These are phyloP conservation scores for Arrhopalites spinosus DNA, from an alignment of 2,888 invertebrate species.

Conservation along the genomic window DNA sequence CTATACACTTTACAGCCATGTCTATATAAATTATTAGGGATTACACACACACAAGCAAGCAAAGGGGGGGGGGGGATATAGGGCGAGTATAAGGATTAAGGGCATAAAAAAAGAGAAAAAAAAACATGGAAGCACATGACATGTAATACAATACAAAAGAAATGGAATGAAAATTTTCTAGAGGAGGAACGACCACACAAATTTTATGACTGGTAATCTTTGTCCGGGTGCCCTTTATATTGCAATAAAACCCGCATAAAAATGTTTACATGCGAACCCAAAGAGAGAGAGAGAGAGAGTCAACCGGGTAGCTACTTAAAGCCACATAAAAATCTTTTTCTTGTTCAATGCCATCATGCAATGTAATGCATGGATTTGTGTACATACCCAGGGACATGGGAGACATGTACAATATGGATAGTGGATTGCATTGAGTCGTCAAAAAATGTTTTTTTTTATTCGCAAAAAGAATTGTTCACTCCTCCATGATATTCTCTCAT, in stretches of 20 bases:
- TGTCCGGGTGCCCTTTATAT: constrained; percentile 35
- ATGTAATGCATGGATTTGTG: background rate
- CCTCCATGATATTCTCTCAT: background rate
- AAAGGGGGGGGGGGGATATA: too few species aligned
- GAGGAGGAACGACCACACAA: constrained; percentile 13
- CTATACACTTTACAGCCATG: too few species aligned
- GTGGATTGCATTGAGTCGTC: too few species aligned
- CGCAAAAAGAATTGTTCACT: constrained; percentile 5
- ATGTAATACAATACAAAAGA: background rate
- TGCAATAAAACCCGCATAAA: constrained; percentile 36
- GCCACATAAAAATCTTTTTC: constrained; percentile 15
- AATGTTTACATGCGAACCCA: constrained; percentile 25
- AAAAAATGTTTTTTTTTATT: background rate
- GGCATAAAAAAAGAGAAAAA: too few species aligned
- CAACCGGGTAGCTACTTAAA: constrained; percentile 23
- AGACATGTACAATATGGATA: background rate
- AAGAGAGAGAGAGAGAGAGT: constrained; percentile 4
- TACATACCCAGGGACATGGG: background rate
- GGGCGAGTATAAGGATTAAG: too few species aligned
- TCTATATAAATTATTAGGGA: too few species aligned
- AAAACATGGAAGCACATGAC: too few species aligned
- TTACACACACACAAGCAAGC: too few species aligned
- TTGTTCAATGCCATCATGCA: background rate
- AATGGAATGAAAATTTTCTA: constrained; percentile 9
- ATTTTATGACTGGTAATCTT: constrained; percentile 34